phyloP scores from a whole-genome alignment of 1,140 invertebrate species.

The Caerostris darwini region DNA sequence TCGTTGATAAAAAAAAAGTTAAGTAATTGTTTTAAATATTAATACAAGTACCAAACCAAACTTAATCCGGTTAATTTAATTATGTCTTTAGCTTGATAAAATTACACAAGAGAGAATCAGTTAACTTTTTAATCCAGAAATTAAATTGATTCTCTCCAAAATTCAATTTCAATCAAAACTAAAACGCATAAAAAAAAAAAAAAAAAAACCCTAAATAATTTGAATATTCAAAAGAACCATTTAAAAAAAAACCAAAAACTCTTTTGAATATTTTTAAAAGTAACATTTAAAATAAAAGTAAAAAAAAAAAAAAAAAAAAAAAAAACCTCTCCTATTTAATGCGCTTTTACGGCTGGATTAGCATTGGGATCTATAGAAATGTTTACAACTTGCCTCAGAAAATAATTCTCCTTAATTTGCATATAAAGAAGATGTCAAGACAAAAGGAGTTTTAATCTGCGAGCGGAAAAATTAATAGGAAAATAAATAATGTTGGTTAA shows the following conservation, averaged over 20 bases:
- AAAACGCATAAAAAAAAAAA: too few relatives aligned
- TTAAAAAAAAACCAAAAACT: not conserved
- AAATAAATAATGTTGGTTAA: not conserved
- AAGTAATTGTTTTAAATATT: too few relatives aligned
- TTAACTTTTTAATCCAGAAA: too few relatives aligned
- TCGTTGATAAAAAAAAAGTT: too few relatives aligned
- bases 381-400: not conserved
- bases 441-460: not conserved
- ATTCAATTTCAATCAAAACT: too few relatives aligned
- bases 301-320: not conserved
- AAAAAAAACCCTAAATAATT: not conserved
- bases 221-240: not conserved
- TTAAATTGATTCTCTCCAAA: too few relatives aligned
- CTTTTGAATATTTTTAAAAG: not conserved
- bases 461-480: not conserved
- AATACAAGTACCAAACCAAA: too few relatives aligned
- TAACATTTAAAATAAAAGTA: not conserved
- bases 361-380: not conserved
- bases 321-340: not conserved
- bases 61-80: too few relatives aligned
- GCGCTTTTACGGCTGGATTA: not conserved
- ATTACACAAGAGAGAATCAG: too few relatives aligned
- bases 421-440: conserved; percentile 4
- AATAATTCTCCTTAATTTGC: not conserved
- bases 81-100: too few relatives aligned